Conservation (phyloP, 2,113 vertebrate species). For the Alethe castanea region DNA sequence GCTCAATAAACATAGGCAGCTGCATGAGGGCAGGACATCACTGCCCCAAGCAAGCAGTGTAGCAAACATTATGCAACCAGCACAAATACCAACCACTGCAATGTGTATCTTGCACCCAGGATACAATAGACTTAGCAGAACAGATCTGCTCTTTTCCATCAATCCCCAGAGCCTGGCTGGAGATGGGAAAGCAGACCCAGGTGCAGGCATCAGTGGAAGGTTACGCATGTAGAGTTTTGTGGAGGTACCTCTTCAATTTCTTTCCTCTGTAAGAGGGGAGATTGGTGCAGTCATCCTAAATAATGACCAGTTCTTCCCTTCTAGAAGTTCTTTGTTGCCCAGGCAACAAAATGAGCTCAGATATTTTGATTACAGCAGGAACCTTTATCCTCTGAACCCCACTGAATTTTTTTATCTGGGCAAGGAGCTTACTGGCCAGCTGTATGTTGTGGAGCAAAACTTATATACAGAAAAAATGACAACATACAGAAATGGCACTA, state of each 20-base stretch:
- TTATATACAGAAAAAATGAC: neutral
- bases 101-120: neutral
- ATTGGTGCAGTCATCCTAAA: neutral
- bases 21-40: accelerated
- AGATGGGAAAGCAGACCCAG: neutral
- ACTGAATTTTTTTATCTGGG: neutral
- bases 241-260: neutral
- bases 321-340: neutral
- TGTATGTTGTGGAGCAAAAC: accelerated
- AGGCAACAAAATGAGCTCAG: neutral
- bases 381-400: neutral
- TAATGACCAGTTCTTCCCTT: neutral
- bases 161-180: accelerated
- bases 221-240: neutral
- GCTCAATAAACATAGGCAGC: neutral
- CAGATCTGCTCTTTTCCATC: neutral
- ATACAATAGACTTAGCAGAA: neutral
- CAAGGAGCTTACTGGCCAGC: neutral
- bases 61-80: neutral
- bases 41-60: neutral
- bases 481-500: neutral
- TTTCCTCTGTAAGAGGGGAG: neutral
- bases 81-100: neutral
- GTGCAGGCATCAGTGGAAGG: neutral
- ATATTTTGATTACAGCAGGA: neutral